Evolutionary conservation across 2,113 vertebrate species (phyloP), one percentile per base, ranked within the genome.

Genomic region (Sorex fumeus): DNA sequence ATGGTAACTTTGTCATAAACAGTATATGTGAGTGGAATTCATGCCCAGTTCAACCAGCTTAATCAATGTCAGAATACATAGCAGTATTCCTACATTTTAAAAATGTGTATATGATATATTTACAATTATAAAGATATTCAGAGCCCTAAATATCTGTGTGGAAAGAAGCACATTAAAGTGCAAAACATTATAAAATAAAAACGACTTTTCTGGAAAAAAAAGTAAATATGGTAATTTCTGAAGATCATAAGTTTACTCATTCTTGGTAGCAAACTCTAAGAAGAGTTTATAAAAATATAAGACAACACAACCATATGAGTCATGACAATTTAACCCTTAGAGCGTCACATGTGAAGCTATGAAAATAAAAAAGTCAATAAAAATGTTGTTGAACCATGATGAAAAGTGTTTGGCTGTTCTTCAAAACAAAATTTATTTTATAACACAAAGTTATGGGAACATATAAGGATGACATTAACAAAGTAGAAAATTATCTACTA

Each of bases 331-430:
- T 60, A 76, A 60, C 9, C 66, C 64, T 3, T 3, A 69, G 53
- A 57, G 53, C 19, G n/a, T 72, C 62, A 34, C 8, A 0, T 27
- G 7, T 28, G n/a, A 75, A 45, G 13, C 18, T 18, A 36, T 79
- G 88, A 36, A 91, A 87, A 57, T 28, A 34, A 87, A 34, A 92
- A 8, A 57, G 27, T 81, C 71, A 23, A 36, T 9, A 23, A 43
- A 40, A 76, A 81, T 69, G 91, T 70, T 82, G 80, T 36, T 62
- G 50, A 80, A 16, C 69, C n/a, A 1, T 79, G 34, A 78, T 76
- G 84, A 30, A 86, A 80, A 80, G 64, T 69, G 75, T 18, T 67
- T 85, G 28, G 60, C n/a, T 71, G n/a, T 23, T n/a, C 50, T 88
- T 40, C 36, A 23, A 88, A 88, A 89, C 62, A 60, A 8, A 57